A percentile compares a stretch with the other conserved stretches of the same genome.
phyloP scores from a whole-genome alignment of 2,113 vertebrate genomes.

The Talpa occidentalis region DNA sequence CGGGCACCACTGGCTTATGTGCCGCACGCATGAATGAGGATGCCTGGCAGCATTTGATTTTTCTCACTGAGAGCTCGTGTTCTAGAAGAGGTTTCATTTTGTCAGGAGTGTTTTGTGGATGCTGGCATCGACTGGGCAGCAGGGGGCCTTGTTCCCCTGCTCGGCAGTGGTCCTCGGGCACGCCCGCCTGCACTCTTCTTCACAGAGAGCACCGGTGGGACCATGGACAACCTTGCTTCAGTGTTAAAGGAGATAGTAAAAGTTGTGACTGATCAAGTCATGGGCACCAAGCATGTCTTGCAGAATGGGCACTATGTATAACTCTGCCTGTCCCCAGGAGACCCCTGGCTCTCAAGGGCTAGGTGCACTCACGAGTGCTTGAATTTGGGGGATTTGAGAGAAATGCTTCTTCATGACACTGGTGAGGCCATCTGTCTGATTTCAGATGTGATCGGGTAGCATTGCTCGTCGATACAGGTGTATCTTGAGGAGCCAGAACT shows the following conservation, averaged over 20 bases:
- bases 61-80: neutral
- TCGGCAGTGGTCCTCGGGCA: no score
- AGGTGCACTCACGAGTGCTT: no score
- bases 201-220: neutral
- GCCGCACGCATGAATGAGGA: no score
- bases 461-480: neutral
- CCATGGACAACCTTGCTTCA: neutral
- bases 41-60: neutral
- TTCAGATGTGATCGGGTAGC: neutral
- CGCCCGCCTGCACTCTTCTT: rapidly evolving
- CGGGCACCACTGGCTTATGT: neutral
- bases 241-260: neutral
- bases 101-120: neutral
- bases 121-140: neutral
- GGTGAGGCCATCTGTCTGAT: neutral
- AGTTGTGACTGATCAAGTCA: no score
- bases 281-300: neutral
- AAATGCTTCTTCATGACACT: no score
- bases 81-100: neutral
- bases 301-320: rapidly evolving
- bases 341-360: neutral
- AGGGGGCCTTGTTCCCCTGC: neutral
- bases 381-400: neutral
- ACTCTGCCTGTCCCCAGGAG: neutral
- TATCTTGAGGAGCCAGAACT: neutral